Evolutionary conservation across 2,113 vertebrate genomes (phyloP), one percentile per base, ranked within the genome.

Genomic region (Hiodon tergisus): DNA sequence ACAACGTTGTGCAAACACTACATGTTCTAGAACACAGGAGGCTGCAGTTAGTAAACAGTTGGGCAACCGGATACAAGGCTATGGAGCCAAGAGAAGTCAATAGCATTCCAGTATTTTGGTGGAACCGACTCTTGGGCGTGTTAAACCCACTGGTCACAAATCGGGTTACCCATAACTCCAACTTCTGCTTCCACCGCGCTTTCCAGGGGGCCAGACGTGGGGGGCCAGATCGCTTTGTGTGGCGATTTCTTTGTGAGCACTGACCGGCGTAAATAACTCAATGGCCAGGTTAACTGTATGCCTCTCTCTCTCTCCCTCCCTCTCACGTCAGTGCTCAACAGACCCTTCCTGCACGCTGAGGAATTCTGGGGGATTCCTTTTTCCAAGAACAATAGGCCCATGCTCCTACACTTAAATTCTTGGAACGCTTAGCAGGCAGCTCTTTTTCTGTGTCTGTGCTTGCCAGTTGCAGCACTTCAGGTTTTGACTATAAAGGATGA

Each of bases 301-400:
- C 31, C 9, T 10, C 69, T 57, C 9, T 57, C 65, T 67, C 6
- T 67, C 14, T 54, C 61, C 46, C 11, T 7, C 8, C 2, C 51
- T 14, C 5, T 5, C 72, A 13, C 17, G 9, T 66, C 14, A 58
- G 54, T 52, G 46, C 31, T 75, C 46, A 5, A 69, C 74, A 75
- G 58, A 60, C 66, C 74, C 14, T 46, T 75, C 16, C 55, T 58
- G 73, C 67, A 61, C 48, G 6, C 47, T 17, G 16, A 62, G 74
- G 74, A 76, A 76, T 76, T 51, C 50, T 6, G 47, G 4, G 11
- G 57, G 52, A 52, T 61, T 66, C 46, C 65, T 31, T 52, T n/a
- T 55, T 76, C 75, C 68, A 65, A 76, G 58, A 63, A 76, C 74
- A 76, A 70, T 47, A 71, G 75, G n/a, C 52, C 51, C 75, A 13